Evolutionary conservation across 2,888 invertebrate species (phyloP), one percentile per base, ranked within the genome.

Genomic region (Anoplius nigerrimus): DNA sequence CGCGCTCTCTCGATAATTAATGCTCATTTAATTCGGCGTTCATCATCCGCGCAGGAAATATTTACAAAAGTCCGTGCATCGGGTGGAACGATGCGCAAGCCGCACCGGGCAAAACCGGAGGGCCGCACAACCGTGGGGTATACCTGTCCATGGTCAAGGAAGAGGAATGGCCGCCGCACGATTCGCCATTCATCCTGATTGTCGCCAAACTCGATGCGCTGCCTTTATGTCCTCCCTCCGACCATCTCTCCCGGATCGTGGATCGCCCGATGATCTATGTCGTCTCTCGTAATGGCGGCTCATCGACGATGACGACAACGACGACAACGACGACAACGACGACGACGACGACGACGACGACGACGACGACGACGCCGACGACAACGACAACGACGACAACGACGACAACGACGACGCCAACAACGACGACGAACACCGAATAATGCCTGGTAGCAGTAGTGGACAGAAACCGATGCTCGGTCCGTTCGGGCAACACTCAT

Each of bases 21-120:
- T 87, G 84, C 85, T 82, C 86, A 80, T 86, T 87, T 86, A 86
- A 87, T 86, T 84, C 83, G 84, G 84, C 81, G 85, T 87, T 83
- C 84, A 86, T 87, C 86, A 87, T 85, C 81, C 79, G 69, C 62
- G 79, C 76, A 78, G 81, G 79, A 83, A 84, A 85, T 86, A 85
- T 86, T 85, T 83, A 84, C 84, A 81, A 81, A 84, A 83, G 82
- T 82, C 67, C 64, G 80, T 74, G 80, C 82, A 80, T 77, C 75
- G 63, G 43, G 51, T 20, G 67, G 62, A 54, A 21, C 52, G 62
- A 64, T 64, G 51, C 58, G 16, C 24, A 22, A 6, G 4, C 22
- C 15, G 21, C 8, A 13, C 21, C 11, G 22, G 43, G 20, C 48
- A 48, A 52, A 52, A 15, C 20, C 15, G 56, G 43, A 42, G 56